Percentiles rank a stretch among this genome's conserved stretches.
Conservation (phyloP, 2,888 invertebrate genomes). For the Seira musarum region DNA sequence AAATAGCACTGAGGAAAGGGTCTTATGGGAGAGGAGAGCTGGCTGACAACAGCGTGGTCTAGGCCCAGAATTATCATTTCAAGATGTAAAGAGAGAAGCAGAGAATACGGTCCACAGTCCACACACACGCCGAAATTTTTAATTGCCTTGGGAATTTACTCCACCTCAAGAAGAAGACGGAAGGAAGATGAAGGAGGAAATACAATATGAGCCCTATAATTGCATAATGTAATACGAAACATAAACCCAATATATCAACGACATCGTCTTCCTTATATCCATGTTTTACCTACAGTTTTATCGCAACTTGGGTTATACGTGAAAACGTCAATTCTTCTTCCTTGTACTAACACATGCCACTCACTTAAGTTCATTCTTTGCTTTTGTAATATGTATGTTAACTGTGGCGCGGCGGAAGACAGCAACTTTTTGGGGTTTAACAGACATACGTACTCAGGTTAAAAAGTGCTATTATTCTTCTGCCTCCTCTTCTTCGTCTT, state of each 20-base stretch:
- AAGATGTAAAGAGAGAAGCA: constrained; percentile 71
- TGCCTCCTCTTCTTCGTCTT: background rate
- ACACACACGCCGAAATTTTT: constrained; percentile 68
- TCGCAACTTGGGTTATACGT: background rate
- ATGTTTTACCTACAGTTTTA: constrained; percentile 1
- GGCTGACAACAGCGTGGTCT: constrained; percentile 70
- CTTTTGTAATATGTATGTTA: constrained; percentile 23
- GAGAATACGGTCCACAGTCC: constrained; percentile 57
- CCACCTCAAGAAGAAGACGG: constrained; percentile 64
- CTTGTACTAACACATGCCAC: constrained; percentile 23
- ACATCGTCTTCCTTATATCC: background rate
- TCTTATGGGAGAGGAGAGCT: constrained; percentile 70
- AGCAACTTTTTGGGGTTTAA: constrained; percentile 32
- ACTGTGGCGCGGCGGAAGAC: constrained; percentile 22
- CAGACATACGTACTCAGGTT: constrained; percentile 14
- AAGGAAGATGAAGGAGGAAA: constrained; percentile 3
- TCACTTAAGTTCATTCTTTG: constrained; percentile 16
- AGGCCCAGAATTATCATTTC: constrained; percentile 71
- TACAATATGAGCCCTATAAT: constrained; percentile 7
- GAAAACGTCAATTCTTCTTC: constrained; percentile 30
- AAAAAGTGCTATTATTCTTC: constrained; percentile 9
- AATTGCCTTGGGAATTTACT: constrained; percentile 68
- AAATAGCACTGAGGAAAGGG: constrained; percentile 71
- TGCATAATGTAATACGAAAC: background rate
- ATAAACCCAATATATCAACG: background rate